Evolutionary conservation across 2,113 vertebrate genomes (phyloP).

Genomic region (Podarcis raffonei): DNA sequence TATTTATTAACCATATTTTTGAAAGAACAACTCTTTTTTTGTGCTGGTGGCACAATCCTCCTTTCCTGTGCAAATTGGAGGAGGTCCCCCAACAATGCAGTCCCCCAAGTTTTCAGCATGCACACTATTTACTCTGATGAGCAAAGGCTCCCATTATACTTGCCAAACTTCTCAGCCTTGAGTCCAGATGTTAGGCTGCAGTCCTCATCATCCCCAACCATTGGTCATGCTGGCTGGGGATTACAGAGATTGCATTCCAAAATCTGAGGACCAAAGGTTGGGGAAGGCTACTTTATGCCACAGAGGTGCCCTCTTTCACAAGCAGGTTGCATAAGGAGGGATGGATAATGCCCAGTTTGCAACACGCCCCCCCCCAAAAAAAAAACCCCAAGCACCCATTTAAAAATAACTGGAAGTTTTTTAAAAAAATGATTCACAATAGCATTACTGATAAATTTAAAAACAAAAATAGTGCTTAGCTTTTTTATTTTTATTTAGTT

Average conservation of each 20-base stretch:
- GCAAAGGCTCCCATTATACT: neutral
- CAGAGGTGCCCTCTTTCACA: neutral
- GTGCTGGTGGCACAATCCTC: too few relatives aligned
- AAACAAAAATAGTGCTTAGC: constrained; percentile 20
- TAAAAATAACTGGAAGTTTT: neutral
- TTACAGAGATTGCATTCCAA: neutral
- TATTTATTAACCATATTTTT: neutral
- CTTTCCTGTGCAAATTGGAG: neutral
- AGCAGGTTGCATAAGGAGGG: neutral
- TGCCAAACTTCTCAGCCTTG: neutral
- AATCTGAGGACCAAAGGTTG: neutral
- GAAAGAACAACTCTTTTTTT: neutral
- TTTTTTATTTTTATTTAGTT: constrained; percentile 32
- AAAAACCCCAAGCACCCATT: neutral
- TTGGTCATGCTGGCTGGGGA: neutral
- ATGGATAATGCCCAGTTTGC: neutral
- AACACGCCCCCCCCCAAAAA: too few relatives aligned
- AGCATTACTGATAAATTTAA: constrained; percentile 12
- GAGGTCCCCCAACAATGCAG: neutral
- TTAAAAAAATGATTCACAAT: neutral
- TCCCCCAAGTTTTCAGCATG: neutral
- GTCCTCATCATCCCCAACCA: neutral
- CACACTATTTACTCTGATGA: neutral
- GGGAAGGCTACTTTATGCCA: neutral
- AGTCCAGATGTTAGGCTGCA: neutral